Base-by-base conservation (phyloP, 2,888 invertebrate genomes). In the Ormyrus pomaceus region DNA sequence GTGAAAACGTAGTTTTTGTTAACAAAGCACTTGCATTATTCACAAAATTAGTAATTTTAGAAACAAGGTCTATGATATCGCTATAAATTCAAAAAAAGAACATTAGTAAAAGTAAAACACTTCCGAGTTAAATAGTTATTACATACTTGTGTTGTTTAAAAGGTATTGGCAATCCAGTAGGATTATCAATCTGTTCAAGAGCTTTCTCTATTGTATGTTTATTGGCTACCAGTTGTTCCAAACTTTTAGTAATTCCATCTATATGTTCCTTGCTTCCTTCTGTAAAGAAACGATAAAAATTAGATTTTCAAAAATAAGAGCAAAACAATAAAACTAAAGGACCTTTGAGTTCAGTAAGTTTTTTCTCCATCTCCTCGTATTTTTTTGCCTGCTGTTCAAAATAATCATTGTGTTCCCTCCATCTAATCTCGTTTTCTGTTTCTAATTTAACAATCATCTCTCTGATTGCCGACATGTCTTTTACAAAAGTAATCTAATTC, bases 91-190 rank as follows among this genome's bases (percentile, higher is more conserved):
- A 1, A 66, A 48, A 10, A 34, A 11, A 53, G 48, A 19, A 19
- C 13, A 55, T 13, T 46, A 45, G 45, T 48, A 13, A n/a, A 48
- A 66, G 66, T 51, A 13, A 53, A 70, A 19, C 19, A 19, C 1
- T 19, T 19, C 2, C 1, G 19, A 19, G 19, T 64, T 2, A 48
- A 59, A 45, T 77, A 2, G 50, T 50, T 13, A 6, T 34, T 11
- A 45, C 58, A 13, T 84, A 89, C 89, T 82, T 69, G 69, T 88
- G 87, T 75, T 83, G 82, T 61, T 84, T 79, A 56, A 87, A 83
- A 10, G 89, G 85, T 66, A 89, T 83, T 13, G 88, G 87, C 64
- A 89, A 82, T 5, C 86, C 86, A 9, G 70, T 51, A n/a, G 78
- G 69, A 61, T 83, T 75, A 1, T 85, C 82, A 1, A 85, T 82